phyloP scores from a whole-genome alignment of 2,797 vertebrate species.

The Eutrigla gurnardus region DNA sequence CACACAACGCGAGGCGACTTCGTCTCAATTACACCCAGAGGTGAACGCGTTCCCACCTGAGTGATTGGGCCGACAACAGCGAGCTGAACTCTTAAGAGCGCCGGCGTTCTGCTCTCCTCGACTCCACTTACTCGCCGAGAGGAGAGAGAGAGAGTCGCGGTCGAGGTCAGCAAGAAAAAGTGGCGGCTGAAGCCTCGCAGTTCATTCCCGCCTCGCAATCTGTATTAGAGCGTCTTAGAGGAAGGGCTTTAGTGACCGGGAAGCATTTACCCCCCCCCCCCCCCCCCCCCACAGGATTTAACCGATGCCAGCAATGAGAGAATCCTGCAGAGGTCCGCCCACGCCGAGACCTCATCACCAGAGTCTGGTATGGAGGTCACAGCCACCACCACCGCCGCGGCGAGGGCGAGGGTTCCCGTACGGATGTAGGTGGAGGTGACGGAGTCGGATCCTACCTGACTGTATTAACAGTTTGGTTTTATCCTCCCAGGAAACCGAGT shows the following conservation, averaged over 20 bases:
- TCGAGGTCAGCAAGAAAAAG: slow-evolving; percentile 70
- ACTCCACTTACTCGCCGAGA: slow-evolving; percentile 37
- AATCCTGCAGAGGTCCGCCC: slow-evolving; percentile 62
- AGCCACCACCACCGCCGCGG: slow-evolving; percentile 15
- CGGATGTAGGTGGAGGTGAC: slow-evolving; percentile 45
- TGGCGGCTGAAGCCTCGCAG: slow-evolving; percentile 28
- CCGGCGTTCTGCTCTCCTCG: slow-evolving; percentile 26
- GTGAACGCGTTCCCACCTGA: slow-evolving; percentile 64
- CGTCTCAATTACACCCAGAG: slow-evolving; percentile 67
- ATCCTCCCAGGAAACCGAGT: no score
- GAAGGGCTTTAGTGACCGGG: slow-evolving; percentile 61
- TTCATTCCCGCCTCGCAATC: slow-evolving; percentile 71
- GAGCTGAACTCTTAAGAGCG: slow-evolving; percentile 36
- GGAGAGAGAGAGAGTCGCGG: slow-evolving; percentile 16
- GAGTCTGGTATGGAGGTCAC: slow-evolving; percentile 48
- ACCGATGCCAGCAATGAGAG: slow-evolving; percentile 53
- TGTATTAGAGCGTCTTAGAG: slow-evolving; percentile 69
- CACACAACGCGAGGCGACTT: slow-evolving; percentile 52
- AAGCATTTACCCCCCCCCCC: slow-evolving; percentile 46
- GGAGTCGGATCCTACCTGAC: no score
- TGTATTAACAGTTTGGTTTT: neutral
- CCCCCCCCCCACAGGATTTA: slow-evolving; percentile 37
- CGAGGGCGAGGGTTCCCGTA: neutral
- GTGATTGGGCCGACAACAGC: slow-evolving; percentile 39
- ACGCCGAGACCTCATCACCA: slow-evolving; percentile 59